Evolutionary conservation across 2,113 vertebrate species (phyloP), one percentile per base, ranked within the genome.

Genomic region (Garra rufa): DNA sequence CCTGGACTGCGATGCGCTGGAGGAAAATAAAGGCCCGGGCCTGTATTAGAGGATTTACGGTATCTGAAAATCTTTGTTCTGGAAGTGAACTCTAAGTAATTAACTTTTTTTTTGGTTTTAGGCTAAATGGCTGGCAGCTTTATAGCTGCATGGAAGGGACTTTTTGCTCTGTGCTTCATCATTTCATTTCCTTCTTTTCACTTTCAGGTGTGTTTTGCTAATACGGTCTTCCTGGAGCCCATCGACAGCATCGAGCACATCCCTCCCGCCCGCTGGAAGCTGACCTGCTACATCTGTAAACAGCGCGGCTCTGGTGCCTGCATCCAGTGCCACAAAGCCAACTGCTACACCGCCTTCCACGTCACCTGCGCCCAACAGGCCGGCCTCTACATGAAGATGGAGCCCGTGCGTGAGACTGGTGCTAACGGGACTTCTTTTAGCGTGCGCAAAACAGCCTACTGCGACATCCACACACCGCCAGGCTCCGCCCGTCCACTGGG

Each of bases 301-400:
- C 98, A 99, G 93, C 96, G 98, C 0, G 98, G 98, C 69, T 98
- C 98, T 0, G 98, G 98, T 13, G 98, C 98, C 85, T 99, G 98
- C 89, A 99, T 99, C 88, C 98, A 99, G 93, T 99, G 98, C 87
- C 98, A 99, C 93, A 99, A 99, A 90, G 98, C 98, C 82, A 99
- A 99, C 93, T 99, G 98, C 91, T 99, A 99, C 93, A 99, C 98
- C 0, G 98, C 98, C 86, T 99, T 99, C 94, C 98, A 99, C 0
- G 98, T 99, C 86, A 99, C 98, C 24, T 99, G 98, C 0, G 98
- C 98, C 30, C 98, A 99, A 94, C 98, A 99, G 92, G 98, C 98
- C 0, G 98, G 98, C 83, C 96, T 99, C 19, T 99, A 99, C 89
- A 99, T 99, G 98, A 99, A 99, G 90, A 99, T 99, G 98, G 98